Percentiles rank a stretch among this genome's conserved stretches.
Conservation (phyloP, 2,113 vertebrate species). For the Mus musculus region DNA sequence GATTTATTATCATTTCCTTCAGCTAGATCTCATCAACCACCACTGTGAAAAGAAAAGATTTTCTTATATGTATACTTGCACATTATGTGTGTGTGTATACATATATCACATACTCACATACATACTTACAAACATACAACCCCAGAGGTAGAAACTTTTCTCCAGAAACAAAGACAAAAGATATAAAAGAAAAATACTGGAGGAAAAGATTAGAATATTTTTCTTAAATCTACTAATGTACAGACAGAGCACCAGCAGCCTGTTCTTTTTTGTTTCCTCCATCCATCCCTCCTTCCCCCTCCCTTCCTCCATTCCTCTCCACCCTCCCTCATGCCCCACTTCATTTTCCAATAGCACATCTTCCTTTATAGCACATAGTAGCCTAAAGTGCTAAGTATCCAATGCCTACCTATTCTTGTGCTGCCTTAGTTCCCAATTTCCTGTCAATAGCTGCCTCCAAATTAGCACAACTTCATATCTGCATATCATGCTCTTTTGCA, state of each 20-base stretch:
- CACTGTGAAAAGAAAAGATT: neutral
- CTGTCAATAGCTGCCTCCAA: neutral
- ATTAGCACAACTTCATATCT: neutral
- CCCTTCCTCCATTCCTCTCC: neutral
- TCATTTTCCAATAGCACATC: neutral
- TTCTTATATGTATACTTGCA: neutral
- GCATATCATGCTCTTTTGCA: neutral
- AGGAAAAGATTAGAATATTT: neutral
- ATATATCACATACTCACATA: neutral
- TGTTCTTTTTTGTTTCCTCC: neutral
- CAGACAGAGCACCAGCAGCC: neutral
- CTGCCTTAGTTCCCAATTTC: neutral
- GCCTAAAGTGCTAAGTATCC: neutral
- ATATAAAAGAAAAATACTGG: neutral
- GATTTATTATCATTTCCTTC: neutral
- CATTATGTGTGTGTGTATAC: neutral
- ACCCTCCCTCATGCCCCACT: neutral
- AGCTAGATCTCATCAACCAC: neutral
- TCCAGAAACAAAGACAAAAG: neutral
- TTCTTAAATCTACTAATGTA: neutral
- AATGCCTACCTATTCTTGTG: neutral
- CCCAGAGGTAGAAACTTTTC: neutral
- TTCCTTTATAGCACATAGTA: neutral
- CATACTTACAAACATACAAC: neutral
- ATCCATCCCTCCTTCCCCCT: fast-evolving